Evolutionary conservation across 2,113 vertebrate genomes (phyloP), one percentile per base, ranked within the genome.

Genomic region (Axis porcinus): DNA sequence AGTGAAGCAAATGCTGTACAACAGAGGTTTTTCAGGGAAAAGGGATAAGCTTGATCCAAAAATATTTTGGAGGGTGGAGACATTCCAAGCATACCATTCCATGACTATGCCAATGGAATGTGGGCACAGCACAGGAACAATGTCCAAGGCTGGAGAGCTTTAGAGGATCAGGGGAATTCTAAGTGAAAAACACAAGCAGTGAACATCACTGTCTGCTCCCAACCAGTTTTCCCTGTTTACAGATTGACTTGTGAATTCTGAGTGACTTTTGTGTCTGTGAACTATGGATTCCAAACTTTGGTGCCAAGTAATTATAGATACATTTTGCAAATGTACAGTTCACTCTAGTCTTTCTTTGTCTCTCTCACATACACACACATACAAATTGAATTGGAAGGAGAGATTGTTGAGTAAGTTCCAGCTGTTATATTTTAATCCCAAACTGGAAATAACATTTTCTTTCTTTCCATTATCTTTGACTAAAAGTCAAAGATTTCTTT

Each of bases 31-130:
- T 98, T 97, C 96, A 97, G 97, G 95, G 95, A 97, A 97, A 98
- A 94, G 76, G 97, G 87, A 98, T 97, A 97, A 98, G 93, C 96
- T 93, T 96, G 94, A 97, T 98, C 97, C 97, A 98, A 96, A 98
- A 98, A 97, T 98, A 98, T 98, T 98, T 97, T 97, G 86, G 93
- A 98, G 97, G 97, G 97, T 98, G 97, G 97, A 98, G 97, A 98
- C 98, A 98, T 98, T 98, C 97, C 97, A 97, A 97, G 86, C 96
- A 98, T 98, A 91, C 98, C 96, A 96, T 97, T 97, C 97, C 79
- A 45, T 98, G 97, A 67, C 93, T 94, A 96, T 98, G 97, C 98
- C 97, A 97, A 17, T 92, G 97, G 98, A 95, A 98, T 98, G 97
- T 98, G 97, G 98, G 97, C 94, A 98, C 97, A 98, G 94, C 85